Percentiles rank a stretch among this genome's conserved stretches.
phyloP scores from a whole-genome alignment of 2,888 invertebrate species.

The Tenthredo notha region DNA sequence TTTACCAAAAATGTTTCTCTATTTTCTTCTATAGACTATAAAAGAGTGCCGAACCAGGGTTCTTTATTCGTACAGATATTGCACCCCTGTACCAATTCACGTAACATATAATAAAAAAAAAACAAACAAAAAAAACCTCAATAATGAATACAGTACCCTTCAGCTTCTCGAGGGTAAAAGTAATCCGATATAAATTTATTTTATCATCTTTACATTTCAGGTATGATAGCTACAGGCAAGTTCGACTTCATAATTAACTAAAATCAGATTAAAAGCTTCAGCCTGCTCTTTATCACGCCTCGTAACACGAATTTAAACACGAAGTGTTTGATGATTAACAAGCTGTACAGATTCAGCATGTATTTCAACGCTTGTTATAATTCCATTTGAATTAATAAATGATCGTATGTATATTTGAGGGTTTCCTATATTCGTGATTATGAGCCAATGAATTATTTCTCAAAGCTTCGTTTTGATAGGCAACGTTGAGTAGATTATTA shows the following conservation, averaged over 20 bases:
- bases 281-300: not conserved
- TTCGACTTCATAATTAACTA: conserved; percentile 1
- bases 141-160: not conserved
- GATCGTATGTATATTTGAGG: not conserved
- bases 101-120: not conserved
- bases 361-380: not conserved
- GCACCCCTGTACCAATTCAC: not conserved
- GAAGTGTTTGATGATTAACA: not conserved
- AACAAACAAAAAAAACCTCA: too few species aligned
- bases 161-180: not conserved
- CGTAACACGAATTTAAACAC: not conserved
- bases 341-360: not conserved
- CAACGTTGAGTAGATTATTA: not conserved
- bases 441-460: not conserved
- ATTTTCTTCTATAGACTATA: conserved; percentile 25
- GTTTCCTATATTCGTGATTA: not conserved
- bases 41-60: conserved; percentile 15
- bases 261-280: conserved; percentile 15
- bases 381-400: not conserved
- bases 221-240: not conserved
- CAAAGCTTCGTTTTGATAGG: not conserved
- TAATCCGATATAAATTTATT: not conserved
- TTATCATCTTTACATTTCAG: not conserved
- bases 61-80: not conserved
- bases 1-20: conserved; percentile 20